Base-by-base conservation (phyloP, 2,888 invertebrate species). In the Cheilosia impressa region DNA sequence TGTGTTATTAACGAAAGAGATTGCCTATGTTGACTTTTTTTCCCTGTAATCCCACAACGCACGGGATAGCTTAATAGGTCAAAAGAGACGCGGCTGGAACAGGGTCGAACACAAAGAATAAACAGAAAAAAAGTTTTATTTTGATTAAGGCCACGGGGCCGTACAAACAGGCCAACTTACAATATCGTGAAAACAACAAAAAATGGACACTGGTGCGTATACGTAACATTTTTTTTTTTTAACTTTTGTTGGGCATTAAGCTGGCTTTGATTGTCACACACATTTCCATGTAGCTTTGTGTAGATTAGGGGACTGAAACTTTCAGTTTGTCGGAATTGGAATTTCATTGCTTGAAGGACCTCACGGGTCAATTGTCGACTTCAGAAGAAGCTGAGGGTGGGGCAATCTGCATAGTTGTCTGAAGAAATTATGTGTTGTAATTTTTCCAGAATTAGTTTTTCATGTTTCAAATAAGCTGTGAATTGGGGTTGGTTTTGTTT, bases 281-380 rank as follows among this genome's bases (percentile, higher is more conserved):
- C 50, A 75, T 55, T 68, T 68, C 31, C 69, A 47, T 60, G 66
- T 22, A 41, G 52, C 60, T 69, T 68, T 31, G 0, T 24, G 9
- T 4, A 75, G 65, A 75, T 66, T 24, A 50, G 52, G 60, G 13
- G 4, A 38, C 15, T 15, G 24, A 60, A 62, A 68, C 15, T 68
- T 68, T 65, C 31, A 43, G 19, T 38, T 55, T 17, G 47, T 6
- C 4, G 22, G 38, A 69, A 60, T 38, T 62, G 53, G 69, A 77
- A 77, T 69, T 77, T 77, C 53, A 69, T 53, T 53, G 62, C 31
- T 34, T 53, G 13, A n/a, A 53, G 52, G 53, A 62, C 52, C 62
- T 77, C 60, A 47, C 55, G 62, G 77, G 68, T 77, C 62, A 77
- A 55, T 45, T 24, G 76, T 31, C 27, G 75, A 58, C 57, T 65